Evolutionary conservation across 1,140 invertebrate genomes (phyloP).

Genomic region (Leptonema lineaticorne): DNA sequence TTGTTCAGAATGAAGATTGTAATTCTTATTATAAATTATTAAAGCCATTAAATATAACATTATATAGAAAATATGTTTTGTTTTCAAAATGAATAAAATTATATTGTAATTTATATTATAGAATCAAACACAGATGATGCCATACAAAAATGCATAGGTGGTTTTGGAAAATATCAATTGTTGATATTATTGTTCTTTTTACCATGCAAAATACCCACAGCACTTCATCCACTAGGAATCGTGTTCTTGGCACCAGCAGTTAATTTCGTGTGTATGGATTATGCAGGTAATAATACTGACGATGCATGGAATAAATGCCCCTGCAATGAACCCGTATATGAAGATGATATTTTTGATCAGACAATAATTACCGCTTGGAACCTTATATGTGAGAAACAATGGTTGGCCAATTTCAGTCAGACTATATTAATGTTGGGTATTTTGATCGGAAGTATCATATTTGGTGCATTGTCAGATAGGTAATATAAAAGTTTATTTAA

Average conservation of each 20-base stretch:
- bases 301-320: slow-evolving; percentile 49
- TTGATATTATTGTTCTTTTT: slow-evolving; percentile 20
- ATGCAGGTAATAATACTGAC: neutral
- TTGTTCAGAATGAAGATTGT: too few species aligned
- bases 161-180: slow-evolving; percentile 26
- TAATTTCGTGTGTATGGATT: slow-evolving; percentile 59
- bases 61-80: too few species aligned
- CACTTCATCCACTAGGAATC: slow-evolving; percentile 67
- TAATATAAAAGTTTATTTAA: slow-evolving; percentile 39
- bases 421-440: slow-evolving; percentile 57
- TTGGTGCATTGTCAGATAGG: slow-evolving; percentile 56
- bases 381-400: slow-evolving; percentile 54
- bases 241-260: slow-evolving; percentile 65
- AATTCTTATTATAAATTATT: too few species aligned
- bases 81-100: too few species aligned
- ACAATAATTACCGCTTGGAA: slow-evolving; percentile 57
- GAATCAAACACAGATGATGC: too few species aligned
- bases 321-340: slow-evolving; percentile 50
- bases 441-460: slow-evolving; percentile 54
- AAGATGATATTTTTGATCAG: slow-evolving; percentile 49
- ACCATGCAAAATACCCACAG: slow-evolving; percentile 56
- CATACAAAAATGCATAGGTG: slow-evolving; percentile 25
- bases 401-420: slow-evolving; percentile 55
- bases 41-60: too few species aligned
- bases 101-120: too few species aligned